Conservation (phyloP, 2,113 vertebrate genomes). For the Marmota flaviventris region DNA sequence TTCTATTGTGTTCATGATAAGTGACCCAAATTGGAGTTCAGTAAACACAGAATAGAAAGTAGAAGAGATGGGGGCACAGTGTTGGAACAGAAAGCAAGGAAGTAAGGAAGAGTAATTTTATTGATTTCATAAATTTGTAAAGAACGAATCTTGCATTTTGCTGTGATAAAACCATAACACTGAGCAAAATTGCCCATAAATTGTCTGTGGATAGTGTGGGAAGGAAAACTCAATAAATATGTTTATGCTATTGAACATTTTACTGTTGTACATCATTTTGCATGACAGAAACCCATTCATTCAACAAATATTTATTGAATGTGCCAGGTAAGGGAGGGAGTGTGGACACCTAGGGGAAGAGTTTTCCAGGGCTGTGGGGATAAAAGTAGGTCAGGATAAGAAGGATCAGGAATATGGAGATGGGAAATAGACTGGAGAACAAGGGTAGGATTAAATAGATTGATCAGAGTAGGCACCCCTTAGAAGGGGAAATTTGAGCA, state of each 20-base stretch:
- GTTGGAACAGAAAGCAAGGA: not conserved
- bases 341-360: too few species aligned
- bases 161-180: not conserved
- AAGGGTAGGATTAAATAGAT: not conserved
- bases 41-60: not conserved
- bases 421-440: not conserved
- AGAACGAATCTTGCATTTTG: not conserved
- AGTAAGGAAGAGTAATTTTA: conserved; percentile 16
- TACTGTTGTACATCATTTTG: not conserved
- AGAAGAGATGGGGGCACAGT: not conserved
- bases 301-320: not conserved
- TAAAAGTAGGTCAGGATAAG: not conserved
- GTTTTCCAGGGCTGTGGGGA: not conserved
- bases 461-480: not conserved
- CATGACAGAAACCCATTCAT: not conserved
- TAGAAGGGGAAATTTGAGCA: not conserved
- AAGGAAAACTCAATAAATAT: conserved; percentile 14
- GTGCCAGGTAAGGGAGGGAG: not conserved
- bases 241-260: not conserved
- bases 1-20: not conserved
- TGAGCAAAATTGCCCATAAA: not conserved
- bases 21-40: not conserved
- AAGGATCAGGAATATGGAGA: not conserved
- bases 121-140: not conserved
- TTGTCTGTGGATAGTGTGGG: not conserved